phyloP scores from a whole-genome alignment of 2,113 vertebrate genomes.

The Porphyrio hochstetteri region DNA sequence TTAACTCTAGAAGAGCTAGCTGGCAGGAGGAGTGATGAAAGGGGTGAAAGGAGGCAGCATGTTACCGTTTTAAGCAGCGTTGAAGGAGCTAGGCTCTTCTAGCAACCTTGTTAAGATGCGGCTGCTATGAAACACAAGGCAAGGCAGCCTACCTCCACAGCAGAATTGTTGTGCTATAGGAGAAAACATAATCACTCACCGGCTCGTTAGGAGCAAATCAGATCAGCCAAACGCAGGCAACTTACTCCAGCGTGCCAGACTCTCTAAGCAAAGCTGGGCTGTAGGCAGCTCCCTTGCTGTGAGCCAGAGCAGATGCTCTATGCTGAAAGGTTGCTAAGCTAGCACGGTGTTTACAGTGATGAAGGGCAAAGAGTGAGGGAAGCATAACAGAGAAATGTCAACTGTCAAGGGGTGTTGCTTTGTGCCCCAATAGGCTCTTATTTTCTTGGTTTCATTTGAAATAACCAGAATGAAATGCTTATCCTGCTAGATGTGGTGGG shows the following conservation, averaged over 20 bases:
- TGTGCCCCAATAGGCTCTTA: neutral
- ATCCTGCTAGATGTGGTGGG: neutral
- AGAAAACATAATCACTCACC: neutral
- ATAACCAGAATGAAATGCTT: neutral
- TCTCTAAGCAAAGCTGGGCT: neutral
- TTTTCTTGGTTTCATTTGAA: neutral
- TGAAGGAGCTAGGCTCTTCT: neutral
- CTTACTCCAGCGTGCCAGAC: neutral
- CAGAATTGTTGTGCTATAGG: neutral
- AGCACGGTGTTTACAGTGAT: fast-evolving
- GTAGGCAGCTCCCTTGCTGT: neutral
- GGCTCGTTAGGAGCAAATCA: conserved; percentile 12
- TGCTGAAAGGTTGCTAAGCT: neutral
- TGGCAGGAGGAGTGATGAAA: neutral
- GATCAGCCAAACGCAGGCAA: neutral
- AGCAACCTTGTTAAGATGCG: neutral
- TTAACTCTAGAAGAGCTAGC: neutral
- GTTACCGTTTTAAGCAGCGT: neutral
- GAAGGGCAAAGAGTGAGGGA: neutral
- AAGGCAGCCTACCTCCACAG: neutral
- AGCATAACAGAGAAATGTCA: neutral
- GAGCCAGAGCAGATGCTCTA: conserved; percentile 11
- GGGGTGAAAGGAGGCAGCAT: neutral
- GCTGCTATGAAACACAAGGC: neutral
- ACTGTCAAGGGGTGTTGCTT: neutral